Percentiles rank a stretch among this genome's conserved stretches.
Evolutionary conservation across 2,888 invertebrate genomes (phyloP).

Genomic region (Drosophila meridionalis): DNA sequence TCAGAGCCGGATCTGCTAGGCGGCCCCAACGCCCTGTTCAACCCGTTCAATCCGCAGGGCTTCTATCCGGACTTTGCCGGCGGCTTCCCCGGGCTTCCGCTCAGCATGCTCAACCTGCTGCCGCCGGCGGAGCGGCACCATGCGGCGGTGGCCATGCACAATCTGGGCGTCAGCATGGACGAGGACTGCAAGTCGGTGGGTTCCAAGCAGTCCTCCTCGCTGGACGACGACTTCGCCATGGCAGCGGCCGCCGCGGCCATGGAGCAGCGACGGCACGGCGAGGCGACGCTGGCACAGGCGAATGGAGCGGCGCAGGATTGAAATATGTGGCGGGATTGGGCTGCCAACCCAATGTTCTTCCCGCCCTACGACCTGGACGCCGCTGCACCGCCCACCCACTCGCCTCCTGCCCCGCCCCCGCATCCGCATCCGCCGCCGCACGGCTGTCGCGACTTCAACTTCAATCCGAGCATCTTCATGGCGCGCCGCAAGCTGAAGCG

Average conservation of each 20-base stretch:
- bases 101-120: slow-evolving; percentile 93
- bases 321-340: slow-evolving; percentile 86
- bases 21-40: slow-evolving; percentile 88
- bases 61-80: slow-evolving; percentile 94
- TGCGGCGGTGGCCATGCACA: slow-evolving; percentile 86
- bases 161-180: slow-evolving; percentile 86
- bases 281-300: slow-evolving; percentile 76
- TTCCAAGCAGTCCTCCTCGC: slow-evolving; percentile 87
- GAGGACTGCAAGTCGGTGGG: slow-evolving; percentile 89
- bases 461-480: slow-evolving; percentile 83
- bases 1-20: slow-evolving; percentile 89
- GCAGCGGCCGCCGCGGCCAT: slow-evolving; percentile 83
- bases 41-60: slow-evolving; percentile 90
- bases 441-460: slow-evolving; percentile 72
- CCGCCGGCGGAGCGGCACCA: slow-evolving; percentile 90
- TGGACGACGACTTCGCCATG: slow-evolving; percentile 86
- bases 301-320: slow-evolving; percentile 93
- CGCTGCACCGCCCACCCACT: slow-evolving; percentile 47
- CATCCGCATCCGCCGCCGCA: slow-evolving; percentile 43
- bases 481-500: slow-evolving; percentile 83
- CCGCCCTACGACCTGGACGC: slow-evolving; percentile 78
- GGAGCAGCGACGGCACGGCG: slow-evolving; percentile 69
- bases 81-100: slow-evolving; percentile 91
- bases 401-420: slow-evolving; percentile 43
- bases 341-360: slow-evolving; percentile 85